These are phyloP conservation scores for Clivina fossor DNA, from an alignment of 2,888 invertebrate species.

Conservation along the genomic window DNA sequence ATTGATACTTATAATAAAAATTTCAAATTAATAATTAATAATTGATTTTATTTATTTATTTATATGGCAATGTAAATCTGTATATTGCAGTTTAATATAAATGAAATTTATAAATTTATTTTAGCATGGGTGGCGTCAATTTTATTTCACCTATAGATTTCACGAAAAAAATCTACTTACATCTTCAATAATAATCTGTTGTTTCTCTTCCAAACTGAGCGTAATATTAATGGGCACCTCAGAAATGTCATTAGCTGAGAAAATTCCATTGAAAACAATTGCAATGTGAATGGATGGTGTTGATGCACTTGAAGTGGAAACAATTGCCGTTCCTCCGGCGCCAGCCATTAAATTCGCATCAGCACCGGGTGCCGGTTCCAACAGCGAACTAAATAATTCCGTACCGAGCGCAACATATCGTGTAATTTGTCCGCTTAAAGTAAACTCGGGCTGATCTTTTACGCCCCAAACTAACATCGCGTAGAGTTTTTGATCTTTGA, in stretches of 20 bases:
- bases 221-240: constrained; percentile 72
- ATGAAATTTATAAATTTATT: too few species aligned
- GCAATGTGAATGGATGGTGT: constrained; percentile 81
- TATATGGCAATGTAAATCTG: too few species aligned
- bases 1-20: too few species aligned
- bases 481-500: constrained; percentile 78
- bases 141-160: too few species aligned
- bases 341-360: constrained; percentile 60
- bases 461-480: constrained; percentile 78
- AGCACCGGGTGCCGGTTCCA: constrained; percentile 66
- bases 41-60: too few species aligned
- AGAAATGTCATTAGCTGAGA: constrained; percentile 62
- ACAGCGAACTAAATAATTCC: constrained; percentile 78
- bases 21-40: too few species aligned
- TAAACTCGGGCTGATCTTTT: constrained; percentile 68
- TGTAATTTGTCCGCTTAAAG: constrained; percentile 71
- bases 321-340: constrained; percentile 81
- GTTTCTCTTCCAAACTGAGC: constrained; percentile 70
- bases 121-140: background rate
- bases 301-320: constrained; percentile 78
- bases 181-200: constrained; percentile 73
- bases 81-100: too few species aligned
- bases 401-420: constrained; percentile 76
- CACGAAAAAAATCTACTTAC: constrained; percentile 50
- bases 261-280: constrained; percentile 80